These are phyloP conservation scores for Bombus haemorrhoidalis DNA, from an alignment of 1,140 invertebrate genomes.

Conservation along the genomic window DNA sequence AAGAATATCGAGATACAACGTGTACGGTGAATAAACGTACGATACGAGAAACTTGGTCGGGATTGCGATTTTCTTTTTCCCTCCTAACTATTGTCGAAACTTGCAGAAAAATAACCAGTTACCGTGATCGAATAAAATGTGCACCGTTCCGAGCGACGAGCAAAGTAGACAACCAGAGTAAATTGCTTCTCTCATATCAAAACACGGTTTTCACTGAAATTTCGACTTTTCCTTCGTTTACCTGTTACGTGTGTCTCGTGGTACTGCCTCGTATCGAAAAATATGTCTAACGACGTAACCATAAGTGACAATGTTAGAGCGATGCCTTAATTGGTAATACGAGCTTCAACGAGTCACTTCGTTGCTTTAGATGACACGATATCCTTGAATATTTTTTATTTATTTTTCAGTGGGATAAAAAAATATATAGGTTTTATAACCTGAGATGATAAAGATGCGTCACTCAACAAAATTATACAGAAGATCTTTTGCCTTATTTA, in stretches of 20 bases:
- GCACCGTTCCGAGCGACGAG: conserved; percentile 17
- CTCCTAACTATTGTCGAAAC: conserved; percentile 38
- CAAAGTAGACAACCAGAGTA: conserved; percentile 50
- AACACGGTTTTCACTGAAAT: conserved; percentile 21
- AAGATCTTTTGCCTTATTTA: too few species aligned
- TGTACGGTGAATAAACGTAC: background rate
- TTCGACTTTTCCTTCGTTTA: conserved; percentile 27
- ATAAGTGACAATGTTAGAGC: background rate
- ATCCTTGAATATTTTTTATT: too few species aligned
- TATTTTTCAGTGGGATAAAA: too few species aligned
- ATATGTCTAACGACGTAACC: background rate
- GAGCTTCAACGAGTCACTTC: too few species aligned
- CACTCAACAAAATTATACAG: too few species aligned
- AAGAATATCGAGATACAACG: background rate
- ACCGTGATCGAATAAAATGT: conserved; percentile 12
- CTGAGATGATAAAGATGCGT: too few species aligned
- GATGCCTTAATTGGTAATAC: background rate
- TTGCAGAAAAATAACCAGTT: conserved; percentile 45
- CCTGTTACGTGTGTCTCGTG: background rate
- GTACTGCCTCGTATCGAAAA: background rate
- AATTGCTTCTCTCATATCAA: conserved; percentile 52
- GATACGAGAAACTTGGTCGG: background rate
- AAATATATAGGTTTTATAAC: too few species aligned
- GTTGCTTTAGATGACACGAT: too few species aligned
- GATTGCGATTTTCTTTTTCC: background rate